Conservation (phyloP, 1,140 invertebrate genomes). For the Pararge aegeria region DNA sequence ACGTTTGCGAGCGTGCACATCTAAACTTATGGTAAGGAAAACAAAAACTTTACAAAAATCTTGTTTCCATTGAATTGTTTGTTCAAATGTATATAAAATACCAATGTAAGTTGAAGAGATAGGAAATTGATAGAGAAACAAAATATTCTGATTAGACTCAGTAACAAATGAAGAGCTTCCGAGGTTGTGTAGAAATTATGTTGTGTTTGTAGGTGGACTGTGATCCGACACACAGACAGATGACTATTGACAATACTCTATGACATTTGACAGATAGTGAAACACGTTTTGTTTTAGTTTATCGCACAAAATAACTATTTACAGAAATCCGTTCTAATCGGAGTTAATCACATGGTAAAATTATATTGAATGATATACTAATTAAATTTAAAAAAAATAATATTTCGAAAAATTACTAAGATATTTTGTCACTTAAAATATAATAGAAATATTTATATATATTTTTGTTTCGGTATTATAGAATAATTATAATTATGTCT, state of each 20-base stretch:
- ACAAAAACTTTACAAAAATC: too few relatives aligned
- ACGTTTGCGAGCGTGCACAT: too few relatives aligned
- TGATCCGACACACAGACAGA: conserved; percentile 42
- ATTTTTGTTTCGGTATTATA: conserved; percentile 64
- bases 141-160: conserved; percentile 19
- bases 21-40: too few relatives aligned
- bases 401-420: conserved; percentile 49
- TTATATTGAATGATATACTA: conserved; percentile 42
- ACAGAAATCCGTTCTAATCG: conserved; percentile 37
- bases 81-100: neutral
- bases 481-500: conserved; percentile 59
- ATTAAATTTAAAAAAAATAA: conserved; percentile 39
- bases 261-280: conserved; percentile 63
- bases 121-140: conserved; percentile 15
- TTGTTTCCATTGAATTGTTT: neutral
- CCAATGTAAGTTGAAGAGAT: conserved; percentile 7
- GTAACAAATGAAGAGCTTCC: conserved; percentile 52
- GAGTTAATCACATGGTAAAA: conserved; percentile 44
- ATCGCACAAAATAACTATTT: conserved; percentile 61
- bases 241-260: conserved; percentile 70
- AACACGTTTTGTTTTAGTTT: conserved; percentile 47
- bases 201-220: conserved; percentile 49
- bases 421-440: conserved; percentile 62
- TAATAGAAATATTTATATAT: conserved; percentile 51
- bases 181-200: conserved; percentile 63